Evolutionary conservation across 2,888 invertebrate species (phyloP).

Genomic region (Drosophila lutescens): DNA sequence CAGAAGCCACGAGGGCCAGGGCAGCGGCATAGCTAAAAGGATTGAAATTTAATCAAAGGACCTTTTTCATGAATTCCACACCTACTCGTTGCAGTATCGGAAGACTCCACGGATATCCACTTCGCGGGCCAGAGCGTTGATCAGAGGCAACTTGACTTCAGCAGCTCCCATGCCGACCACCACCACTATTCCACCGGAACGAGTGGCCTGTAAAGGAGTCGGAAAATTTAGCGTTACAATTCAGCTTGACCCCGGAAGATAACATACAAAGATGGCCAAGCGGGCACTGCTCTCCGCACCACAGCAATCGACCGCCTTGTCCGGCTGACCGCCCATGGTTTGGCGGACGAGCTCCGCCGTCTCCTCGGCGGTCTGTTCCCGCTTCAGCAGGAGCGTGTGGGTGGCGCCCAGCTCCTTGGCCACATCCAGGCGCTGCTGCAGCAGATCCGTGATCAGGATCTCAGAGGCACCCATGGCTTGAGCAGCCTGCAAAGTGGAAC

Average conservation of each 20-base stretch:
- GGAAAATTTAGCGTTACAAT: background rate
- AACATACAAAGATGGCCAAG: constrained; percentile 89
- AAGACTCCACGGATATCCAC: constrained; percentile 97
- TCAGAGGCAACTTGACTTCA: constrained; percentile 92
- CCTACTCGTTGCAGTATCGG: constrained; percentile 94
- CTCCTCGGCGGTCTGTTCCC: constrained; percentile 86
- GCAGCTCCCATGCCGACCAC: constrained; percentile 94
- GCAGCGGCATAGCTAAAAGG: constrained; percentile 90
- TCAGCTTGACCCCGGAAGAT: rapidly evolving
- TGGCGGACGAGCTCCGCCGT: constrained; percentile 87
- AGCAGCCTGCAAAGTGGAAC: constrained; percentile 85
- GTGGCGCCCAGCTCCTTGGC: constrained; percentile 93
- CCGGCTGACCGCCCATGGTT: constrained; percentile 87
- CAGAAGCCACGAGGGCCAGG: constrained; percentile 89
- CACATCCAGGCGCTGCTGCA: constrained; percentile 87
- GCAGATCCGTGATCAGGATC: constrained; percentile 89
- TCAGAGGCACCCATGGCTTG: constrained; percentile 93
- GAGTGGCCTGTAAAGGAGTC: constrained; percentile 88
- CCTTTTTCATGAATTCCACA: constrained; percentile 69
- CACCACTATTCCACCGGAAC: constrained; percentile 93
- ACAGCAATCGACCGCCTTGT: constrained; percentile 94
- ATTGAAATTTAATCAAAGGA: background rate
- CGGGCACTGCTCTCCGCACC: constrained; percentile 92
- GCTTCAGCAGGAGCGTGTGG: constrained; percentile 87
- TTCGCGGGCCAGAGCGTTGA: constrained; percentile 92